These are phyloP conservation scores for Chlorocebus sabaeus DNA, from an alignment of 2,113 vertebrate species.

Conservation along the genomic window DNA sequence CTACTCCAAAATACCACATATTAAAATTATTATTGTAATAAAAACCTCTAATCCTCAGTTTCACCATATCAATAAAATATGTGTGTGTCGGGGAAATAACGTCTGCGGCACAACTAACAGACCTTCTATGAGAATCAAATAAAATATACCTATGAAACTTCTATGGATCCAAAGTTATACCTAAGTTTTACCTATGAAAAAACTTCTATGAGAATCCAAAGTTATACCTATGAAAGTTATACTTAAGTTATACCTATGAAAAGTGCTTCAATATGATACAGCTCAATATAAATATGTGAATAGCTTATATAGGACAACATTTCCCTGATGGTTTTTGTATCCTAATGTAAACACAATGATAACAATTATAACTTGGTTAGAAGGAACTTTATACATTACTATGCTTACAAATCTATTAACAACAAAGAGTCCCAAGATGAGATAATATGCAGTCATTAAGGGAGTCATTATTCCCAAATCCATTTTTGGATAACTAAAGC, in stretches of 20 bases:
- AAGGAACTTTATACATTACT: background rate
- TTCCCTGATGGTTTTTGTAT: background rate
- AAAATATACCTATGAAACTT: background rate
- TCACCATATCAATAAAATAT: background rate
- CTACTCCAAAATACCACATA: background rate
- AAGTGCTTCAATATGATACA: background rate
- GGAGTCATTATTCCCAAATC: background rate
- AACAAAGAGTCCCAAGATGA: background rate
- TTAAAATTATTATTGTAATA: background rate
- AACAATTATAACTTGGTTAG: background rate
- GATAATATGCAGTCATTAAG: background rate
- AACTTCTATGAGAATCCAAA: background rate
- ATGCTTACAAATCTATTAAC: background rate
- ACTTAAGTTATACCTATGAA: background rate
- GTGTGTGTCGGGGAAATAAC: background rate
- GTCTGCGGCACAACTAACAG: background rate
- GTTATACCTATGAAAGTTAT: background rate
- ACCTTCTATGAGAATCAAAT: background rate
- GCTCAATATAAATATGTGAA: background rate
- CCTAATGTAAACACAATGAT: background rate
- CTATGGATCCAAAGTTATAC: background rate
- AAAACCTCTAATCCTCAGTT: background rate
- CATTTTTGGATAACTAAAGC: background rate
- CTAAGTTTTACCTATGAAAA: background rate
- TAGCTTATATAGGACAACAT: background rate